These are phyloP conservation scores for Planiliza haematocheilus DNA, from an alignment of 2,113 vertebrate species.

Conservation along the genomic window DNA sequence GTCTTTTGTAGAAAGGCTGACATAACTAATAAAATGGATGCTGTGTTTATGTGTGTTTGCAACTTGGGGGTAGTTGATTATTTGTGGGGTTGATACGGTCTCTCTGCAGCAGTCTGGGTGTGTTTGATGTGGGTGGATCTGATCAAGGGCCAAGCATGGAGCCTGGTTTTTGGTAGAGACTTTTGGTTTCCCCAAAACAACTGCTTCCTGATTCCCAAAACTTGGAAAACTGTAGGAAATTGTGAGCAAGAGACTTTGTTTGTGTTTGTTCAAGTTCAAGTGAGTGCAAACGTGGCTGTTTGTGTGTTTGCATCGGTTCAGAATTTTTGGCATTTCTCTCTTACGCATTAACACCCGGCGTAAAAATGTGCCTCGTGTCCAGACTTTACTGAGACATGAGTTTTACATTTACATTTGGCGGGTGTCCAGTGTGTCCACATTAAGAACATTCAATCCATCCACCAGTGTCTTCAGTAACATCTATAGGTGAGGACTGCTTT, in stretches of 20 bases:
- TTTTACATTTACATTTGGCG: too few species aligned
- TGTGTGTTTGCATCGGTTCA: conserved; percentile 1
- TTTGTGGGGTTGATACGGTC: conserved; percentile 55
- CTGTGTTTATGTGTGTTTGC: conserved; percentile 46
- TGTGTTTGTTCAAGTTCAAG: conserved; percentile 18
- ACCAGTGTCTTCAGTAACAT: too few species aligned
- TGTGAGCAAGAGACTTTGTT: conserved; percentile 28
- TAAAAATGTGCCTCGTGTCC: too few species aligned
- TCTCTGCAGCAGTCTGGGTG: conserved; percentile 47
- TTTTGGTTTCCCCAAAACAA: conserved; percentile 73
- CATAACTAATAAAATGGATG: conserved; percentile 66
- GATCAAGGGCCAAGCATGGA: conserved; percentile 68
- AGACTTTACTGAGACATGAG: too few species aligned
- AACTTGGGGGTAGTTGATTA: conserved; percentile 58
- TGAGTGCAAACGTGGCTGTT: conserved; percentile 9
- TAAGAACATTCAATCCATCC: too few species aligned
- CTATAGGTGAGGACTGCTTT: too few species aligned
- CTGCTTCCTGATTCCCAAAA: conserved; percentile 67
- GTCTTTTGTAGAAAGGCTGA: conserved; percentile 45
- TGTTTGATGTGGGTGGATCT: conserved; percentile 81
- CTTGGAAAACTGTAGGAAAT: conserved; percentile 59
- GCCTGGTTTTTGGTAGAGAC: conserved; percentile 62
- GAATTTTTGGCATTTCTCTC: conserved; percentile 34
- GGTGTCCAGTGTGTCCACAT: too few species aligned
- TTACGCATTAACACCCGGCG: too few species aligned